Evolutionary conservation across 1,140 invertebrate species (phyloP).

Genomic region (Drosophila hydei): DNA sequence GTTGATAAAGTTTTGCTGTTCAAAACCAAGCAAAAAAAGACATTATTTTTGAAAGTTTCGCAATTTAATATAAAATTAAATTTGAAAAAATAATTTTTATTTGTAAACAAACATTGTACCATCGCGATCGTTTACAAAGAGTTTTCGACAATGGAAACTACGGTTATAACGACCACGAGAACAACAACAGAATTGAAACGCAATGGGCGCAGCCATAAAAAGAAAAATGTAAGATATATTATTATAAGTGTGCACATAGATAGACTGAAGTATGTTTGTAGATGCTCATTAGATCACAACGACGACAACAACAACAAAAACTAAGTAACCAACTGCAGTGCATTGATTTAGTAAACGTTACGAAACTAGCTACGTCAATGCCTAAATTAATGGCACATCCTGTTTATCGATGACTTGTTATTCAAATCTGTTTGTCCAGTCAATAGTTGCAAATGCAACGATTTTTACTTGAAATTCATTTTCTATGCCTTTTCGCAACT

Average conservation of each 20-base stretch:
- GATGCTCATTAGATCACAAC: neutral
- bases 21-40: constrained; percentile 23
- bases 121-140: constrained; percentile 18
- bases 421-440: constrained; percentile 52
- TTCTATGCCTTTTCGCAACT: constrained; percentile 9
- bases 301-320: constrained; percentile 13
- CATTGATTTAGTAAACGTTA: constrained; percentile 27
- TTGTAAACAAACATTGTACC: neutral
- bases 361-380: constrained; percentile 56
- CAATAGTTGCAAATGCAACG: constrained; percentile 38
- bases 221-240: constrained; percentile 60
- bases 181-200: constrained; percentile 55
- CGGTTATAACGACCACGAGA: constrained; percentile 66
- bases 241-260: too few relatives aligned
- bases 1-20: constrained; percentile 43
- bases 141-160: constrained; percentile 63
- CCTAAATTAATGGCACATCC: constrained; percentile 57
- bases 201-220: constrained; percentile 49
- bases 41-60: constrained; percentile 10
- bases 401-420: constrained; percentile 57
- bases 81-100: neutral
- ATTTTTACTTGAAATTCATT: constrained; percentile 2
- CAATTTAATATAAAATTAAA: neutral
- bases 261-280: neutral
- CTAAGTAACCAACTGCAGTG: constrained; percentile 1